A percentile compares a stretch with the other conserved stretches of the same genome.
phyloP scores from a whole-genome alignment of 2,113 vertebrate species.

The Ceyx cyanopectus region DNA sequence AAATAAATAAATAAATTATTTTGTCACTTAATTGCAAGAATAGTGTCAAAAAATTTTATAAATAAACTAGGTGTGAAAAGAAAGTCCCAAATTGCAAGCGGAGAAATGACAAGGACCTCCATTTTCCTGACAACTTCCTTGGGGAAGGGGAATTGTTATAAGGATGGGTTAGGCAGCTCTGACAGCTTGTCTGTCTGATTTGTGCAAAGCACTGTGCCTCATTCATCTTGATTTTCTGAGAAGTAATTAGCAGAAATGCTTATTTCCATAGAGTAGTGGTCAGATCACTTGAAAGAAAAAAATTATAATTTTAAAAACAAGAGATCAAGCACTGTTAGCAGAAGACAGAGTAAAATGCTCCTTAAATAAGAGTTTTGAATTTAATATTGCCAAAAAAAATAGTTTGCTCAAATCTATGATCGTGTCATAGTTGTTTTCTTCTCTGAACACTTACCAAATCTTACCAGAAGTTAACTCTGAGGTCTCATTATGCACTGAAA shows the following conservation, averaged over 20 bases:
- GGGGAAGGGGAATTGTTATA: conserved; percentile 68
- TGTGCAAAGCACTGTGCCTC: conserved; percentile 47
- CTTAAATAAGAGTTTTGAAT: not conserved
- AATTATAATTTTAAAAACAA: not conserved
- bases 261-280: conserved; percentile 48
- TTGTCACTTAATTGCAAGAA: conserved; percentile 65
- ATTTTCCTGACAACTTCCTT: conserved; percentile 76
- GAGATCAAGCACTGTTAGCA: not conserved
- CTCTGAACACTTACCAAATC: not conserved
- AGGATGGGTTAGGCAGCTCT: conserved; percentile 70
- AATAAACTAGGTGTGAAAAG: conserved; percentile 69
- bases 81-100: conserved; percentile 69
- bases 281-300: conserved; percentile 24
- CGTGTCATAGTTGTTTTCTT: not conserved
- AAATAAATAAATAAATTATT: conserved; percentile 44
- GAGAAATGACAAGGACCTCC: conserved; percentile 72
- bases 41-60: conserved; percentile 65
- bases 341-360: not conserved
- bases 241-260: conserved; percentile 62
- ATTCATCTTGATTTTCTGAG: conserved; percentile 45
- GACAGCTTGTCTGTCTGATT: conserved; percentile 77
- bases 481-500: not conserved
- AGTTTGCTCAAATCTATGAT: not conserved
- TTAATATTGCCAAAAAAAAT: not conserved
- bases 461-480: not conserved